Percentiles rank a stretch among this genome's conserved stretches.
phyloP scores from a whole-genome alignment of 2,888 invertebrate genomes.

The Heliconius ismenius region DNA sequence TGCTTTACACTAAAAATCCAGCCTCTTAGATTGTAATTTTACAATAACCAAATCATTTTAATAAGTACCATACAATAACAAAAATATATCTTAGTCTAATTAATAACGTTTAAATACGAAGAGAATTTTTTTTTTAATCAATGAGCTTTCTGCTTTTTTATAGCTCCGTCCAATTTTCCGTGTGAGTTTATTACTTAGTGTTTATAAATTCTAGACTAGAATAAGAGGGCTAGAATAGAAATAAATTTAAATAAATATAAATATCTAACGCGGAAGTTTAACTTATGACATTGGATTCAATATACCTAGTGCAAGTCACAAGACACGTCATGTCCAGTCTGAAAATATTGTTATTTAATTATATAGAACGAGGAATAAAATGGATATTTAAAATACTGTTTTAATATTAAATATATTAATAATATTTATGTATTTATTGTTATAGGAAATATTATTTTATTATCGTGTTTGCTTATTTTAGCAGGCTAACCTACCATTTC shows the following conservation, averaged over 20 bases:
- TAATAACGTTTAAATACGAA: too few species aligned
- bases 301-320: not conserved
- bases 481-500: not conserved
- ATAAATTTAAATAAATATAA: not conserved
- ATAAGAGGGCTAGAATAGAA: not conserved
- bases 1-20: too few species aligned
- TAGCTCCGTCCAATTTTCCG: not conserved
- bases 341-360: slow-evolving; percentile 2
- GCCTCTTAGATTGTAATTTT: too few species aligned
- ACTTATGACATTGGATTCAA: slow-evolving; percentile 1
- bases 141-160: not conserved
- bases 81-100: too few species aligned
- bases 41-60: too few species aligned
- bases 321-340: not conserved
- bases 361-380: not conserved
- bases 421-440: not conserved
- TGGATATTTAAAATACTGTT: not conserved
- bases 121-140: too few species aligned
- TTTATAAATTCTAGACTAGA: not conserved
- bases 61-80: too few species aligned
- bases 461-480: not conserved
- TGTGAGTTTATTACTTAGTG: not conserved
- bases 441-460: not conserved
- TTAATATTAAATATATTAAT: not conserved
- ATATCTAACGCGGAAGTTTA: not conserved